Conservation (phyloP, 2,113 vertebrate genomes). For the Podiceps cristatus region DNA sequence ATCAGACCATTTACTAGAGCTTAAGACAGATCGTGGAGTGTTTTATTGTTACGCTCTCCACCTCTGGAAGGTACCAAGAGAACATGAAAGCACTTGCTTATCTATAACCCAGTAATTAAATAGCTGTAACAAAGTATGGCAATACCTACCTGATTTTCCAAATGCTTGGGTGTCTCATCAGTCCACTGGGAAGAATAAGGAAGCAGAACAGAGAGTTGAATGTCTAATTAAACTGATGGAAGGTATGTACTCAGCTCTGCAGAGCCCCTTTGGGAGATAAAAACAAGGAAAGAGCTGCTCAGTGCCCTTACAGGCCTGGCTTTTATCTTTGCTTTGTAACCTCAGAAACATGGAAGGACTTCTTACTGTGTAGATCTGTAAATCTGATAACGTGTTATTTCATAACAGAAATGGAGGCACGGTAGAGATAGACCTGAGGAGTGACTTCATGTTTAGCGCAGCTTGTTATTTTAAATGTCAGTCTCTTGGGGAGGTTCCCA, state of each 20-base stretch:
- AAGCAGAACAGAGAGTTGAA: background rate
- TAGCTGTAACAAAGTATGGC: background rate
- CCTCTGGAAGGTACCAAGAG: background rate
- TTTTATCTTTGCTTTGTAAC: background rate
- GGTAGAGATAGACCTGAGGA: background rate
- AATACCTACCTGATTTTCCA: background rate
- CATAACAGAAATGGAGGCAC: background rate
- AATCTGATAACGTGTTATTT: background rate
- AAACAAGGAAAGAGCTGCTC: background rate
- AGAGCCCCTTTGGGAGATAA: background rate
- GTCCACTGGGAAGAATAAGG: background rate
- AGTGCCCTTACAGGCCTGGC: background rate
- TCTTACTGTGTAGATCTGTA: background rate
- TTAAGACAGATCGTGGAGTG: accelerated
- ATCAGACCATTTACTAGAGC: background rate
- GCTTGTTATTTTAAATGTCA: background rate
- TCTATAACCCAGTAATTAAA: background rate
- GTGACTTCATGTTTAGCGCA: background rate
- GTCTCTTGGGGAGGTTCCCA: background rate
- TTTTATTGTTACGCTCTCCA: background rate
- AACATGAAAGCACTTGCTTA: background rate
- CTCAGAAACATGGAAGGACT: background rate
- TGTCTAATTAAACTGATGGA: background rate
- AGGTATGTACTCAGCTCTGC: background rate
- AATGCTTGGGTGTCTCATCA: background rate